These are phyloP conservation scores for Bombus vancouverensis DNA, from an alignment of 1,140 invertebrate species.

Conservation along the genomic window DNA sequence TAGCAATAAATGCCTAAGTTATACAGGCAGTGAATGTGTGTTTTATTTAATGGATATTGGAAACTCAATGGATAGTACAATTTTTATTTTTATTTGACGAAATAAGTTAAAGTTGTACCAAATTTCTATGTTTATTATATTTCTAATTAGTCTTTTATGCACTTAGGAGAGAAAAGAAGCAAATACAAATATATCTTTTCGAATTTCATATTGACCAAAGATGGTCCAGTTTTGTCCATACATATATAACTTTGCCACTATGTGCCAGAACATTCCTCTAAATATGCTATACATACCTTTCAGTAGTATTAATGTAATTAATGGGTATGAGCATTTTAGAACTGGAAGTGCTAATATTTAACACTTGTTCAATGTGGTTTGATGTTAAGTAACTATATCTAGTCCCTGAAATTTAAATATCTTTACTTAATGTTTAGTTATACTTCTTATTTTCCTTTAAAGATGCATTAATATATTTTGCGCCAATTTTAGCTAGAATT, in stretches of 20 bases:
- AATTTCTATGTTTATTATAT: constrained; percentile 48
- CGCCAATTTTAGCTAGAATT: constrained; percentile 48
- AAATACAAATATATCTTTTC: constrained; percentile 60
- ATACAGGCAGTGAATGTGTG: constrained; percentile 55
- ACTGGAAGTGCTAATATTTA: constrained; percentile 46
- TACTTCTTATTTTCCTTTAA: constrained; percentile 11
- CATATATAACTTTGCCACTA: constrained; percentile 70
- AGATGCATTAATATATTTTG: constrained; percentile 57
- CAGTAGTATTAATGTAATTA: constrained; percentile 54
- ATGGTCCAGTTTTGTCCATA: constrained; percentile 41
- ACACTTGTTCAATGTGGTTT: constrained; percentile 44
- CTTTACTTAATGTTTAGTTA: constrained; percentile 46
- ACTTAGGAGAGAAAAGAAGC: constrained; percentile 39
- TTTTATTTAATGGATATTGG: constrained; percentile 11
- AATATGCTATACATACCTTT: constrained; percentile 72
- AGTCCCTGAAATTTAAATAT: constrained; percentile 46
- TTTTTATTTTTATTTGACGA: constrained; percentile 33
- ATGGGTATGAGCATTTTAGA: constrained; percentile 51
- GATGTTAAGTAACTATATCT: constrained; percentile 41
- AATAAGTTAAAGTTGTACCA: constrained; percentile 23
- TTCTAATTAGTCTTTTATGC: constrained; percentile 37
- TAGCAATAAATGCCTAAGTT: constrained; percentile 36
- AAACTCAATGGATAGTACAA: background rate
- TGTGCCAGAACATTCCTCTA: constrained; percentile 76
- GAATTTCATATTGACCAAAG: constrained; percentile 54